These are phyloP conservation scores for Python bivittatus DNA, from an alignment of 2,113 vertebrate genomes.

Conservation along the genomic window DNA sequence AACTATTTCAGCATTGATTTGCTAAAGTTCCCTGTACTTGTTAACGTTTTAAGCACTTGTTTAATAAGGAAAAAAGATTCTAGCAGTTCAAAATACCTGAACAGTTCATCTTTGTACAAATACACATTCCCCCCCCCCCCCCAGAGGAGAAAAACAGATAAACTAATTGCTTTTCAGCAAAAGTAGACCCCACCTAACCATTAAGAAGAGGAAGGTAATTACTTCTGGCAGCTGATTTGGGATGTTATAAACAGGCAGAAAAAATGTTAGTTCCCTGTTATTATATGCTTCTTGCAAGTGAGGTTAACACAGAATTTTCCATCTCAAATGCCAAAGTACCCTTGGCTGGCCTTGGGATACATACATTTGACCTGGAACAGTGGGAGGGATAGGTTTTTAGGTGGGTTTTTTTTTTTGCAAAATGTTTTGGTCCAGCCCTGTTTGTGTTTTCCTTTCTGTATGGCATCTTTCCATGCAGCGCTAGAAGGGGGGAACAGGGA, in stretches of 20 bases:
- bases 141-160: not conserved
- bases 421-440: not conserved
- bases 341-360: not conserved
- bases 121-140: not conserved
- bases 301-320: not conserved
- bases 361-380: not conserved
- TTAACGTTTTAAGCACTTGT: not conserved
- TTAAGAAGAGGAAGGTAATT: not conserved
- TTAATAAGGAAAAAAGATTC: not conserved
- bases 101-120: not conserved
- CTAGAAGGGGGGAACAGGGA: conserved; percentile 32
- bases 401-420: not conserved
- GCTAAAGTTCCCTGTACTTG: too few relatives aligned
- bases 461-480: conserved; percentile 55
- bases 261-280: not conserved
- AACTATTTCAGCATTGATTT: not conserved
- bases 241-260: not conserved
- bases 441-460: conserved; percentile 26
- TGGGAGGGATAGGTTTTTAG: accelerated
- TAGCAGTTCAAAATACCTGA: not conserved
- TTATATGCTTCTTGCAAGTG: not conserved
- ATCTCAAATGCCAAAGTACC: not conserved
- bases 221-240: not conserved
- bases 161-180: not conserved
- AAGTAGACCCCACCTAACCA: not conserved